Evolutionary conservation across 2,888 invertebrate species (phyloP), one percentile per base, ranked within the genome.

Genomic region (Odontothrips loti): DNA sequence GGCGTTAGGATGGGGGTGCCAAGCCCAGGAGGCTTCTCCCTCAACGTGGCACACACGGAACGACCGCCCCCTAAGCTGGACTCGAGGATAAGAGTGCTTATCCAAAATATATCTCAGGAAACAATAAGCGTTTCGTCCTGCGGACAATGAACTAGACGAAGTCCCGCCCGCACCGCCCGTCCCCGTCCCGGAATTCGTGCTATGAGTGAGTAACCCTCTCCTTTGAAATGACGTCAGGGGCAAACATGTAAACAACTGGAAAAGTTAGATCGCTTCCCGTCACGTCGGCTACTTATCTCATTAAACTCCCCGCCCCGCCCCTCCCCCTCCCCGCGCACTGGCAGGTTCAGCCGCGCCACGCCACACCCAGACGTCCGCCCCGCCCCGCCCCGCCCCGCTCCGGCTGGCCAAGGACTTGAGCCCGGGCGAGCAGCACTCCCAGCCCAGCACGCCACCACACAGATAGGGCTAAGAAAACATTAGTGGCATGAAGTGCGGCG

Each of bases 231-330:
- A 68, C 68, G 68, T 68, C 68, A 68, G n/a, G 68, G 23, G 68
- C 20, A 68, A 68, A 68, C 68, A 68, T 68, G 68, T 68, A 68
- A 68, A 68, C 68, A 68, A n/a, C n/a, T 68, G 68, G 68, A 68
- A n/a, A 68, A 68, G 68, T 68, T 68, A 23, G 68, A 68, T 68
- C 68, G 68, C 68, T 68, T 68, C 23, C 68, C 23, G 68, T 68
- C 68, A 68, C 68, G 20, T 68, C 68, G 20, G 23, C 23, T 23
- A 23, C 68, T 68, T 68, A 23, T 63, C 63, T 63, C 17, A 63
- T 68, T n/a, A 23, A 68, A 68, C 51, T 51, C 63, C 1, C 63
- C 17, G 15, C 58, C 58, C 58, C 11, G 20, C 63, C 63, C 68
- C 51, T 6, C 51, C 17, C 17, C 8, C 51, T 51, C 2, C 51